A percentile compares a stretch with the other conserved stretches of the same genome.
Evolutionary conservation across 2,113 vertebrate species (phyloP).

Genomic region (Labeo rohita): DNA sequence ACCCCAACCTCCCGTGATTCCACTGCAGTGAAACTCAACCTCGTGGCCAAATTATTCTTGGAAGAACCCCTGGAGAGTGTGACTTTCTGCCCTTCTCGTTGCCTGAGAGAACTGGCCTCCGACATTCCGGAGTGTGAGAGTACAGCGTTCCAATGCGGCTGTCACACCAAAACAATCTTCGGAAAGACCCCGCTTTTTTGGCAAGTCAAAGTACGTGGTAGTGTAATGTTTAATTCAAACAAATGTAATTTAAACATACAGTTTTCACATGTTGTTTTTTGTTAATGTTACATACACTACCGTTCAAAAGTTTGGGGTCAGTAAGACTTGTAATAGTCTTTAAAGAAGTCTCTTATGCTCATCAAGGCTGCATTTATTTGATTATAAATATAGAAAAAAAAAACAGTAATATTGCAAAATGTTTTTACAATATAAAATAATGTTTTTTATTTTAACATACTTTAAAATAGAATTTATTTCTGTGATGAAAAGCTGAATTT

Average conservation of each 20-base stretch:
- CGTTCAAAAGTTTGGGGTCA: too few relatives aligned
- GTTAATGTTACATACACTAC: too few relatives aligned
- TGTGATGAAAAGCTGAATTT: too few relatives aligned
- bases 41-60: conserved; percentile 70
- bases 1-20: conserved; percentile 63
- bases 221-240: not conserved
- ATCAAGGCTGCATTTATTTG: too few relatives aligned
- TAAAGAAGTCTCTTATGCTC: too few relatives aligned
- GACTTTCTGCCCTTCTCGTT: conserved; percentile 64
- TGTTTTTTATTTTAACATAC: too few relatives aligned
- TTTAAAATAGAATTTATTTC: too few relatives aligned
- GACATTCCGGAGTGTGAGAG: conserved; percentile 61
- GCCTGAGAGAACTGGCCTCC: conserved; percentile 61
- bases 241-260: too few relatives aligned
- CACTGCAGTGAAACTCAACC: conserved; percentile 68
- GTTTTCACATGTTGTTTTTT: not conserved
- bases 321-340: too few relatives aligned
- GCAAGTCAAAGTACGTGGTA: not conserved
- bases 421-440: too few relatives aligned
- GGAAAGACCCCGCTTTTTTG: not conserved
- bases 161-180: conserved; percentile 47
- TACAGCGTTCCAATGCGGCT: conserved; percentile 53
- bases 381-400: too few relatives aligned
- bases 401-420: too few relatives aligned
- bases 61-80: conserved; percentile 67